Evolutionary conservation across 1,140 invertebrate genomes (phyloP).

Genomic region (Euglossa dilemma): DNA sequence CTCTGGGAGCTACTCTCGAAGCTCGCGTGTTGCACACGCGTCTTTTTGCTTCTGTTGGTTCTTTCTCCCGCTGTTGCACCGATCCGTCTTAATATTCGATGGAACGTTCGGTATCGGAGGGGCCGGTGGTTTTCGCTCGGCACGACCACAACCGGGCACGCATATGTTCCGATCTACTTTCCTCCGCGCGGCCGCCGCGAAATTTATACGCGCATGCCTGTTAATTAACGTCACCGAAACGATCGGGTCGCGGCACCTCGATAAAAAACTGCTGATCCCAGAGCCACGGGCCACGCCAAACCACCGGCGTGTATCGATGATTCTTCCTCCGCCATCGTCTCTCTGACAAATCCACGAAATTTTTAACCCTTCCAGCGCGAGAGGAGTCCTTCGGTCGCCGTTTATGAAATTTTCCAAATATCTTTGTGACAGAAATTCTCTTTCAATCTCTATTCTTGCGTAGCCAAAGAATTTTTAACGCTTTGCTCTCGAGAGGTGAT

Average conservation of each 20-base stretch:
- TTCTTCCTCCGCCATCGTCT: too few relatives aligned
- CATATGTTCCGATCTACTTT: neutral
- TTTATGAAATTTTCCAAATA: too few relatives aligned
- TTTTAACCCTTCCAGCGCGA: too few relatives aligned
- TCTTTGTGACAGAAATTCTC: too few relatives aligned
- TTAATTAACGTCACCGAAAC: slow-evolving; percentile 49
- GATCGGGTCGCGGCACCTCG: neutral
- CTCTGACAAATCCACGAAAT: too few relatives aligned
- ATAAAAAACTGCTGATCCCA: neutral
- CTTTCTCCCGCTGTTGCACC: slow-evolving; percentile 34
- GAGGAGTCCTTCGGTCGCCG: too few relatives aligned
- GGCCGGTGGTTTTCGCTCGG: slow-evolving; percentile 37
- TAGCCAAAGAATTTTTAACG: too few relatives aligned
- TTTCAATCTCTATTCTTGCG: too few relatives aligned
- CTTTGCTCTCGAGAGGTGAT: too few relatives aligned
- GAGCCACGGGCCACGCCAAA: neutral
- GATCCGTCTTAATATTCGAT: slow-evolving; percentile 56
- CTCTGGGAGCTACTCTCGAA: neutral
- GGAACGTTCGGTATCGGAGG: slow-evolving; percentile 39
- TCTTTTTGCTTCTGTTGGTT: slow-evolving; percentile 17
- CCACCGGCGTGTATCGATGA: slow-evolving; percentile 19
- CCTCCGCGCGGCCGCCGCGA: neutral
- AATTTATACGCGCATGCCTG: slow-evolving; percentile 50
- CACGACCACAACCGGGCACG: slow-evolving; percentile 13
- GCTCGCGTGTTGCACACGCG: slow-evolving; percentile 17